Evolutionary conservation across 2,113 vertebrate species (phyloP).

Genomic region (Thermophis baileyi): DNA sequence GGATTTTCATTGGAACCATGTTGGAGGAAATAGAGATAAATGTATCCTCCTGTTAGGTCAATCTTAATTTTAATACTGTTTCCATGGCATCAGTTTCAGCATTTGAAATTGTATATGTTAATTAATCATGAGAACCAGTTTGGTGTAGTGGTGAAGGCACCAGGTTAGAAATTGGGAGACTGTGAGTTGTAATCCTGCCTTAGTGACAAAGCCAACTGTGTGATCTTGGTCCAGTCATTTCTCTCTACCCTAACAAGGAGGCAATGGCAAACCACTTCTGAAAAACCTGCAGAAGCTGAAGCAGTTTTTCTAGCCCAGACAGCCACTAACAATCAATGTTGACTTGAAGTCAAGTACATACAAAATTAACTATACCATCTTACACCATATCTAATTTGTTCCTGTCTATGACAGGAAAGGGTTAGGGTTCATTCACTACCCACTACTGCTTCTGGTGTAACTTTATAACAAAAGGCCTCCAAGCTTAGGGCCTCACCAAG

Average conservation of each 20-base stretch:
- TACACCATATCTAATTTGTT: not conserved
- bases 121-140: not conserved
- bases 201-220: not conserved
- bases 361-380: not conserved
- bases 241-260: not conserved
- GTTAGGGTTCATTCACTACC: too few species aligned
- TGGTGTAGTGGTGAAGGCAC: not conserved
- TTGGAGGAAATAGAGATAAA: not conserved
- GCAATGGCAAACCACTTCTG: not conserved
- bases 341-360: not conserved
- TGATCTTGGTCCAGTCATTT: not conserved
- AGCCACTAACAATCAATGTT: not conserved
- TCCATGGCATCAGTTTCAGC: not conserved
- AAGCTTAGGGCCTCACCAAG: not conserved
- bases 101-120: not conserved
- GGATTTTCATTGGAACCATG: not conserved
- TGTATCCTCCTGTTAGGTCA: not conserved
- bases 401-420: not conserved
- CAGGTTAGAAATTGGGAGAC: not conserved
- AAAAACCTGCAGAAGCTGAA: not conserved
- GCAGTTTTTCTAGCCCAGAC: not conserved
- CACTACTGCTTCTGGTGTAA: too few species aligned
- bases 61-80: not conserved
- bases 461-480: not conserved
- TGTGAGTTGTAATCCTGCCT: not conserved